Percentiles rank a stretch among this genome's conserved stretches.
These are phyloP conservation scores for Drosophila pallidifrons DNA, from an alignment of 1,140 invertebrate genomes.

Conservation along the genomic window DNA sequence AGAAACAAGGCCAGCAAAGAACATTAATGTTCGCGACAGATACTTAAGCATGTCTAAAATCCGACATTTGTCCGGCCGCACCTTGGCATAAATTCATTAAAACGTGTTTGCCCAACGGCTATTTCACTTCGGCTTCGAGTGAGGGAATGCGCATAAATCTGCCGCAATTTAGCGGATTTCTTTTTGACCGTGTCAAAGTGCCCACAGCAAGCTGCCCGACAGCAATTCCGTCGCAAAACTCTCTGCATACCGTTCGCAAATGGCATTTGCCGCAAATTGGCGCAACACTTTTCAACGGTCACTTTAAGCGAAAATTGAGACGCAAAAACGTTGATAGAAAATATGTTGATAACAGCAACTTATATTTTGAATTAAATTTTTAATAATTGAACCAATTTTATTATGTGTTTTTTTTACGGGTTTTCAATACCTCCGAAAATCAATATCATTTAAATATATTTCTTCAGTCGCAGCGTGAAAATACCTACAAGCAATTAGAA, in stretches of 20 bases:
- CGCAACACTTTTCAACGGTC: constrained; percentile 14
- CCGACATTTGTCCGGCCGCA: constrained; percentile 57
- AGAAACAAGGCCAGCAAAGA: background rate
- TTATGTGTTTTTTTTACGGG: background rate
- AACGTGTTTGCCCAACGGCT: constrained; percentile 46
- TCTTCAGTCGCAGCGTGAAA: background rate
- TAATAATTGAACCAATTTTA: no score
- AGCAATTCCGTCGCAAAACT: constrained; percentile 22
- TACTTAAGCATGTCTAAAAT: constrained; percentile 38
- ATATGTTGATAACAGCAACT: no score
- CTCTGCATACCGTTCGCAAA: constrained; percentile 3
- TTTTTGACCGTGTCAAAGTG: constrained; percentile 32
- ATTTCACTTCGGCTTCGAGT: constrained; percentile 20
- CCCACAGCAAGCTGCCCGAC: constrained; percentile 34
- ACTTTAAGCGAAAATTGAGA: background rate
- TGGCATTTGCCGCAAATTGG: constrained; percentile 25
- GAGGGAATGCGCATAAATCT: constrained; percentile 45
- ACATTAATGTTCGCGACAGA: constrained; percentile 21
- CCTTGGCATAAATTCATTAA: constrained; percentile 71
- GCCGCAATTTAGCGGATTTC: constrained; percentile 56
- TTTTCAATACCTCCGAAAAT: background rate
- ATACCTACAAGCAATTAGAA: constrained; percentile 1
- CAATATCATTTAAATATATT: background rate
- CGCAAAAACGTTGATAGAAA: no score
- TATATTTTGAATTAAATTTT: no score